Conservation (phyloP, 1,140 invertebrate genomes). For the Globodera ellingtonae region DNA sequence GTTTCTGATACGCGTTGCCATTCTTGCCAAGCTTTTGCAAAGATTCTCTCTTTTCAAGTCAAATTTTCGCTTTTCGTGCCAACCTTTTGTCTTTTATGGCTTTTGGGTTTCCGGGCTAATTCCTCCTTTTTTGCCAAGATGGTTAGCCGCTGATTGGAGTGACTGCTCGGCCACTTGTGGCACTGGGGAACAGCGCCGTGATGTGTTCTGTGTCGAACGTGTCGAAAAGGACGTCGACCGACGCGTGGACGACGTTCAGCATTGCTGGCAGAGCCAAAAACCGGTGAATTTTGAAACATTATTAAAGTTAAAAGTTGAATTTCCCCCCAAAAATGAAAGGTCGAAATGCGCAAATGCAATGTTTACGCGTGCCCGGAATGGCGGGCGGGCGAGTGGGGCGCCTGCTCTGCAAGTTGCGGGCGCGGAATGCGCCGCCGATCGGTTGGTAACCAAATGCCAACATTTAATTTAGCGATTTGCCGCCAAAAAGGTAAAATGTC, state of each 20-base stretch:
- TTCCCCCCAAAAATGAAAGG: conserved; percentile 3
- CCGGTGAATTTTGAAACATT: conserved; percentile 24
- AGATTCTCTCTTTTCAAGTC: background rate
- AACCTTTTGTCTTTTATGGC: background rate
- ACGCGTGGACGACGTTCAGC: conserved; percentile 41
- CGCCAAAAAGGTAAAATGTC: conserved; percentile 33
- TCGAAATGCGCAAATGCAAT: conserved; percentile 24
- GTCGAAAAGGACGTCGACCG: conserved; percentile 9
- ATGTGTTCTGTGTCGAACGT: conserved; percentile 58
- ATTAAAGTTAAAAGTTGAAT: background rate
- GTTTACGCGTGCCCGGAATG: conserved; percentile 27
- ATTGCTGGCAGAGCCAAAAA: conserved; percentile 45
- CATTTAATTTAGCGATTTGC: conserved; percentile 16
- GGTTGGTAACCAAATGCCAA: conserved; percentile 48
- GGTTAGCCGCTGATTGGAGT: conserved; percentile 78
- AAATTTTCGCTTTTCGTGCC: background rate
- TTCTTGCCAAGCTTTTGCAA: background rate
- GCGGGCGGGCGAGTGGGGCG: conserved; percentile 39
- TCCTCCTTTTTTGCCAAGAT: conserved; percentile 63
- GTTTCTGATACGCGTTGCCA: background rate
- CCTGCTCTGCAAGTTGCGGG: conserved; percentile 69
- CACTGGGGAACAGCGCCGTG: conserved; percentile 72
- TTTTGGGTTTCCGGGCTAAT: too few species aligned
- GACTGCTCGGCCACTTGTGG: conserved; percentile 79
- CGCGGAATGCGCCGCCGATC: conserved; percentile 67